A percentile compares a stretch with the other conserved stretches of the same genome.
Evolutionary conservation across 2,113 vertebrate species (phyloP).

Genomic region (Phalacrocorax brasilianus): DNA sequence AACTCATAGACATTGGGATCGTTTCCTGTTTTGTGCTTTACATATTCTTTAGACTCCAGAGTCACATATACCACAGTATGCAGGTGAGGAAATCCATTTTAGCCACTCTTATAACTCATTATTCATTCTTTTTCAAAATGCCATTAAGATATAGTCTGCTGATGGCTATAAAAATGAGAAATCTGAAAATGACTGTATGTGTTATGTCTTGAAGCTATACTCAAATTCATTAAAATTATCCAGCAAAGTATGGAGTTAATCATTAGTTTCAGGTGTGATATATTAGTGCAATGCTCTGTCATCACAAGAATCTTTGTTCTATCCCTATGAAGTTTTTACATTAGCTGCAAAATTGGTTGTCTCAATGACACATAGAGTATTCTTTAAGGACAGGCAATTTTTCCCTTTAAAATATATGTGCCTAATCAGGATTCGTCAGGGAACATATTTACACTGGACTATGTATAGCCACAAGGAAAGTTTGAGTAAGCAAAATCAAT

Average conservation of each 20-base stretch:
- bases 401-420: not conserved
- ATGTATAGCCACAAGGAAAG: not conserved
- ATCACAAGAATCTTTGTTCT: conserved; percentile 34
- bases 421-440: not conserved
- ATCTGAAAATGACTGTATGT: conserved; percentile 57
- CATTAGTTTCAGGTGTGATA: conserved; percentile 47
- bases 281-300: conserved; percentile 29
- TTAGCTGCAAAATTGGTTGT: not conserved
- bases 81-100: not conserved
- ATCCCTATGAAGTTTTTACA: not conserved
- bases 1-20: not conserved
- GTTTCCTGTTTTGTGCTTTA: not conserved
- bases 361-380: not conserved
- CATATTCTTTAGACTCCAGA: not conserved
- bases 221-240: conserved; percentile 59
- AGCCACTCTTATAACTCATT: not conserved
- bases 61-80: not conserved
- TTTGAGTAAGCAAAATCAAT: not conserved
- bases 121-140: conserved; percentile 30
- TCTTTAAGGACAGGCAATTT: not conserved
- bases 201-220: conserved; percentile 49
- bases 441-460: not conserved
- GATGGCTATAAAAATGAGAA: conserved; percentile 64
- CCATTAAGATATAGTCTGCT: conserved; percentile 23
- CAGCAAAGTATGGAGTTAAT: conserved; percentile 52